Base-by-base conservation (phyloP, 2,113 vertebrate species). In the Todiramphus chloris region DNA sequence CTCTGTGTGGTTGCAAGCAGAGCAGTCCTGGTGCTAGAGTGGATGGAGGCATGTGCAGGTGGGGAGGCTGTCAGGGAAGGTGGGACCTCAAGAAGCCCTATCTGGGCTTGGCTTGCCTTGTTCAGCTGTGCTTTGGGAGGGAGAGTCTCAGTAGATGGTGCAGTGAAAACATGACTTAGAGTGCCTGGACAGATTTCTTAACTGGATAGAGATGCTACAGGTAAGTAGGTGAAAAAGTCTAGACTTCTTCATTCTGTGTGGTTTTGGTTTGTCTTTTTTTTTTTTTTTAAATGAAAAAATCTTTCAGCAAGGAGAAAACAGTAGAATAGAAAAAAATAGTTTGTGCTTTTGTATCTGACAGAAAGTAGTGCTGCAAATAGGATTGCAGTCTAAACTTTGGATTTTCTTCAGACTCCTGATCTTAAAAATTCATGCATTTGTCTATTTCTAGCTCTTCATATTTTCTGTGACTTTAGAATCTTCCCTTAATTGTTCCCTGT, bases 381-480 rank as follows among this genome's bases (percentile, higher is more conserved):
- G 51, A 74, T 76, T 76, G 27, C 56, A 77, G 0, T 33, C 14
- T 80, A 69, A 89, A 79, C 44, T 31, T 82, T 68, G 15, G 27
- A 50, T 87, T 83, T 87, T n/a, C 30, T 75, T 72, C 46, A 76
- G 50, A 17, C 58, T 68, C 23, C 50, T 80, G 44, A 70, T 63
- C 87, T 67, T 67, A 63, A 74, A 90, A 88, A 31, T 51, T 27
- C 5, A 43, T 28, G 5, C 21, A 17, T 67, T 60, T 76, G 7
- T 74, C 35, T 90, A 24, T 87, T 91, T 88, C 30, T 85, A 56
- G 33, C 6, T 92, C 37, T 90, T 78, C 15, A 6, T 92, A 6
- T 91, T 81, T 91, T 82, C 43, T 64, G 24, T 91, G 73, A 83
- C 83, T 93, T 84, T 84, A 83, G 80, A 89, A 56, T 89, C 56